These are phyloP conservation scores for Peucedramus taeniatus DNA, from an alignment of 2,113 vertebrate genomes.

Conservation along the genomic window DNA sequence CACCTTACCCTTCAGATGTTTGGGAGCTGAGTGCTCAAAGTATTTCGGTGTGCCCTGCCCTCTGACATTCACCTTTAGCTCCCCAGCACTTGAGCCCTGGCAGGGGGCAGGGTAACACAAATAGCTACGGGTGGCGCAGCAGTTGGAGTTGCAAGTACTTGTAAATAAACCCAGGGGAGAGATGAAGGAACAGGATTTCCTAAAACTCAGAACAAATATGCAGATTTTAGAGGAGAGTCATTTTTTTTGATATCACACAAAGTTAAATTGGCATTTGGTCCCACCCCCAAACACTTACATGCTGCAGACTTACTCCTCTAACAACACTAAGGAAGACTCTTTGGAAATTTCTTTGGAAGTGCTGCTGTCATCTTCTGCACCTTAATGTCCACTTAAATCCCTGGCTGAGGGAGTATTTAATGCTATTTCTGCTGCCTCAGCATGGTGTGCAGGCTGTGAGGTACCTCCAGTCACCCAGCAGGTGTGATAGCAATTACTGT, in stretches of 20 bases:
- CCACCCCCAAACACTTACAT: fast-evolving
- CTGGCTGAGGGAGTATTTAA: not conserved
- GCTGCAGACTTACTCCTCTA: not conserved
- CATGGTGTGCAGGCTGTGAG: not conserved
- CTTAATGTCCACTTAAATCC: not conserved
- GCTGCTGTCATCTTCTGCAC: not conserved
- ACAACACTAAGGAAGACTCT: not conserved
- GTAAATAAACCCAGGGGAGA: not conserved
- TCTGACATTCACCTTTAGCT: constrained; percentile 34
- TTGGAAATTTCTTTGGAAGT: not conserved
- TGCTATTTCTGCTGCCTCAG: not conserved
- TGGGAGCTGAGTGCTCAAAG: not conserved
- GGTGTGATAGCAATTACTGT: not conserved
- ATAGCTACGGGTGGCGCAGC: not conserved
- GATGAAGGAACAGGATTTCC: not conserved
- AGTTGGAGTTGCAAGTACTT: not conserved
- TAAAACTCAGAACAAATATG: not conserved
- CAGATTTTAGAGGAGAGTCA: fast-evolving
- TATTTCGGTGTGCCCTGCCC: not conserved
- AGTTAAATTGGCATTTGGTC: not conserved
- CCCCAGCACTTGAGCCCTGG: not conserved
- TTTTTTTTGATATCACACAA: not conserved
- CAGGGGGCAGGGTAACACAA: not conserved
- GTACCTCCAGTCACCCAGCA: not conserved
- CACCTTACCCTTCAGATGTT: not conserved